These are phyloP conservation scores for Xanthostigma xanthostigma DNA, from an alignment of 2,888 invertebrate species.

Conservation along the genomic window DNA sequence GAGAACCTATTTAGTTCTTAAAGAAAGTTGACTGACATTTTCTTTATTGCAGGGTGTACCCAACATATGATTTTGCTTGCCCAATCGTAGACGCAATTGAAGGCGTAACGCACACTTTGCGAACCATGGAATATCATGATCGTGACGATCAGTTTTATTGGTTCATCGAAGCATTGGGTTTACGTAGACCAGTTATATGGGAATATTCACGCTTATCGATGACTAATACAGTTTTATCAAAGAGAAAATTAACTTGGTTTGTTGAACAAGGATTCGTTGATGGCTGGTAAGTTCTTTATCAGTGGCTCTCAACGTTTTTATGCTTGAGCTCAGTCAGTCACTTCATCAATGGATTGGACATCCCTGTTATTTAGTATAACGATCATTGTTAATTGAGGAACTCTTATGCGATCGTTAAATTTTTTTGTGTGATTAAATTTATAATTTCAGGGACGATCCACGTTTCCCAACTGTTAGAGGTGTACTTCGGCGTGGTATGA, in stretches of 20 bases:
- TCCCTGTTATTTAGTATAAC: not conserved
- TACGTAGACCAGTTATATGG: constrained; percentile 89
- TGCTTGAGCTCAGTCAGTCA: not conserved
- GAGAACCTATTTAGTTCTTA: no score
- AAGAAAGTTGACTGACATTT: not conserved
- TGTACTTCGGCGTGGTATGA: constrained; percentile 89
- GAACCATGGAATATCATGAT: constrained; percentile 98
- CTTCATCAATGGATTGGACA: not conserved
- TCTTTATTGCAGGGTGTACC: constrained; percentile 67
- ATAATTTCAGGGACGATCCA: constrained; percentile 74
- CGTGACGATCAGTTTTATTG: constrained; percentile 96
- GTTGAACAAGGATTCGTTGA: constrained; percentile 88
- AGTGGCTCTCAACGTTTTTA: not conserved
- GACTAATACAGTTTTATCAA: constrained; percentile 96
- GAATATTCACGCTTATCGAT: constrained; percentile 93
- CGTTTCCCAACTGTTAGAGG: constrained; percentile 97
- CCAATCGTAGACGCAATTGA: constrained; percentile 97
- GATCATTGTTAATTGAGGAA: not conserved
- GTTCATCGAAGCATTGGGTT: constrained; percentile 76
- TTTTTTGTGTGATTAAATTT: not conserved
- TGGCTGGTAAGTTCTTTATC: constrained; percentile 58
- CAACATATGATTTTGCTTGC: constrained; percentile 99
- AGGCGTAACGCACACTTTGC: constrained; percentile 90
- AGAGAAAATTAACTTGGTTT: constrained; percentile 96
- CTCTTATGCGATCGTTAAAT: not conserved